Base-by-base conservation (phyloP, 2,888 invertebrate species). In the Tenthredo mesomela region DNA sequence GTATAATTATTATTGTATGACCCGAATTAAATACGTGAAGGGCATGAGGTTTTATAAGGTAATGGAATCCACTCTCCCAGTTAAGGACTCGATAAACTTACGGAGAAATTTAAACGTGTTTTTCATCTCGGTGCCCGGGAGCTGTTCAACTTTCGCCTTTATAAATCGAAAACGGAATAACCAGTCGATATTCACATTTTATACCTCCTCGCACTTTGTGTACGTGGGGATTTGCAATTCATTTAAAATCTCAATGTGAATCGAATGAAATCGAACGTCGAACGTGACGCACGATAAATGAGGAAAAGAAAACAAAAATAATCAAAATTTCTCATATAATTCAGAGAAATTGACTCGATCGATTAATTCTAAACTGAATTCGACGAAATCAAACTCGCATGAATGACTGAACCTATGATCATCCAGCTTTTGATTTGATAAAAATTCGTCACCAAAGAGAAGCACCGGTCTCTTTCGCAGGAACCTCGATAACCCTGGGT, bases 401-500 rank as follows among this genome's bases (percentile, higher is more conserved):
- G n/a, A 54, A 61, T 21, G 61, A 10, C 9, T 58, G 6, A 58
- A 58, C 9, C n/a, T 21, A 21, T 15, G 10, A 21, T 29, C 7
- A 77, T 47, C 5, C 29, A 54, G n/a, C n/a, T n/a, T n/a, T n/a
- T n/a, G n/a, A n/a, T 18, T 6, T 29, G 50, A 33, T 21, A 33
- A 25, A 43, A 71, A 18, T 18, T 18, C 12, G 29, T 84, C 93
- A 94, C 94, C 94, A 94, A 70, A 94, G 91, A 87, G 94, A 93
- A 15, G 94, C 94, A 80, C 94, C 93, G 87, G 93, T 94, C 86
- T 98, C 98, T 94, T 97, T 97, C 87, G 97, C 96, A 1, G 98
- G 98, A 88, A 98, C 98, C 95, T 98, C 98, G 92, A 99, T 98
- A 65, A 99, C 97, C 94, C 98, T 95, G 9, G 98, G 98, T 91